Evolutionary conservation across 2,113 vertebrate genomes (phyloP).

Genomic region (Serilophus lunatus): DNA sequence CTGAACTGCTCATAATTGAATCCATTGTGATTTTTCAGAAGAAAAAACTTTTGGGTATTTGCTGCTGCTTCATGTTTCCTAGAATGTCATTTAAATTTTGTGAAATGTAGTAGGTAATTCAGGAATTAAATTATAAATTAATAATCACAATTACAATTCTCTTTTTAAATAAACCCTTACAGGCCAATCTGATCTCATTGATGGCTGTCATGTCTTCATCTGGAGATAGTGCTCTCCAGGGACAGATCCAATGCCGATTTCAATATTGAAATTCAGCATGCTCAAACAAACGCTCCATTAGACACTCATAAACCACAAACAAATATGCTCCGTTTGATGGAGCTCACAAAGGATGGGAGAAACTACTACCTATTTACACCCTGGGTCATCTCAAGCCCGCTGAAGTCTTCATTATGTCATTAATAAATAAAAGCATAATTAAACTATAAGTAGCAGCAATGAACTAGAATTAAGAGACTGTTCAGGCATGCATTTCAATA

Average conservation of each 20-base stretch:
- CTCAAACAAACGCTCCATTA: neutral
- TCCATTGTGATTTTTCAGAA: neutral
- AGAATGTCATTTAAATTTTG: neutral
- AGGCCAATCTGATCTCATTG: neutral
- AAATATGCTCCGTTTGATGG: too few species aligned
- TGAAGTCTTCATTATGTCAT: neutral
- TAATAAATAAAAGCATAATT: neutral
- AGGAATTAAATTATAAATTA: constrained; percentile 31
- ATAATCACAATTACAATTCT: neutral
- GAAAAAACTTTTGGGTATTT: neutral
- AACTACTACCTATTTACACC: neutral
- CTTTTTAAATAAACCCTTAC: neutral
- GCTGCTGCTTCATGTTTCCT: neutral
- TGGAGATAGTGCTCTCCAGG: neutral
- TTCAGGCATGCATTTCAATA: neutral
- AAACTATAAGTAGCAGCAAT: neutral
- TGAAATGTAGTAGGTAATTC: neutral
- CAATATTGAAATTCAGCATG: neutral
- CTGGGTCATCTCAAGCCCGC: neutral
- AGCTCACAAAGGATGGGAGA: neutral
- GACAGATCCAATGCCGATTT: neutral
- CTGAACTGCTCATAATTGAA: neutral
- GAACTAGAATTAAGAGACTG: neutral
- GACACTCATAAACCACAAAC: neutral
- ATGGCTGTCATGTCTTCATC: neutral